These are phyloP conservation scores for Ochotona curzoniae DNA, from an alignment of 2,113 vertebrate genomes.

Conservation along the genomic window DNA sequence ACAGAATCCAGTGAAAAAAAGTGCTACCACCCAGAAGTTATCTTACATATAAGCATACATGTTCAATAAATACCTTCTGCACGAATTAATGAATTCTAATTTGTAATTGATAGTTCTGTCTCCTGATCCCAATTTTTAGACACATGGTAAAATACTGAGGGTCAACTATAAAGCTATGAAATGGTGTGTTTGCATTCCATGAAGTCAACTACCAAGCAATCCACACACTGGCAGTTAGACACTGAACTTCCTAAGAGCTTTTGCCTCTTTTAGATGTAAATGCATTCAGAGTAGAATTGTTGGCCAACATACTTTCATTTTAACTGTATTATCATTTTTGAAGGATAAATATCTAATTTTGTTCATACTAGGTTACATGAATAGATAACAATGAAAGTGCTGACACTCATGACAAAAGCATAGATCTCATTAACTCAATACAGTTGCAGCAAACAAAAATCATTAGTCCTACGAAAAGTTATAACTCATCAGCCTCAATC, in stretches of 20 bases:
- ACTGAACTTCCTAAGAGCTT: conserved; percentile 4
- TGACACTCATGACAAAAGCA: conserved; percentile 25
- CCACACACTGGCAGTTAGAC: not conserved
- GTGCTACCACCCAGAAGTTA: not conserved
- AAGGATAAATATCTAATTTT: conserved; percentile 52
- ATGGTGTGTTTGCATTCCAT: not conserved
- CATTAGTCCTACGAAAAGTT: conserved; percentile 58
- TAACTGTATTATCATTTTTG: not conserved
- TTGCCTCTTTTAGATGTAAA: not conserved
- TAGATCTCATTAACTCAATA: conserved; percentile 67
- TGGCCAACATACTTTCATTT: not conserved
- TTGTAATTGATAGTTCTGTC: not conserved
- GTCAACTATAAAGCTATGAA: not conserved
- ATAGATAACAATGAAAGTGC: conserved; percentile 43
- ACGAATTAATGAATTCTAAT: conserved; percentile 1
- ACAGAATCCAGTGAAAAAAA: not conserved
- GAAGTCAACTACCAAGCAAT: not conserved
- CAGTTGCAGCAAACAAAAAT: conserved; percentile 63
- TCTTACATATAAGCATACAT: not conserved
- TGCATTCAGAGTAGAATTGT: not conserved
- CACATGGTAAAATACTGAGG: not conserved
- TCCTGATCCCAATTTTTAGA: not conserved
- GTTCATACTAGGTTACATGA: conserved; percentile 36
- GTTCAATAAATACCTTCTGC: conserved; percentile 11
- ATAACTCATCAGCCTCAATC: conserved; percentile 74